Evolutionary conservation across 2,797 vertebrate species (phyloP).

Genomic region (Pangasius mekongensis): DNA sequence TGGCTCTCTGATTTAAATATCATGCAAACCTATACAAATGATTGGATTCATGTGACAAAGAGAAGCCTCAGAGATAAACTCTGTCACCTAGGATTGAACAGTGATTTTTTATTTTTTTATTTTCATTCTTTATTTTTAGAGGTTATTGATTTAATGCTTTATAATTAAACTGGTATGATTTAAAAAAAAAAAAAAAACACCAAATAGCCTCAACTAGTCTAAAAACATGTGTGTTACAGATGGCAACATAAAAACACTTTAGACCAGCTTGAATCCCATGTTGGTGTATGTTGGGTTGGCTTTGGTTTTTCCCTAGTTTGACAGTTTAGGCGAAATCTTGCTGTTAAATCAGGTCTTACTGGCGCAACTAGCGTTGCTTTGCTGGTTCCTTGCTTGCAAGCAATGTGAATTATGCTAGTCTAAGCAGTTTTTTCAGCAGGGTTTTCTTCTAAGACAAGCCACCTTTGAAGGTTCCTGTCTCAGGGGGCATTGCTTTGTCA

Average conservation of each 20-base stretch:
- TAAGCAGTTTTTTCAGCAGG: neutral
- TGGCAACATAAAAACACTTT: neutral
- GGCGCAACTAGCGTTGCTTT: neutral
- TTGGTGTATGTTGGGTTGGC: neutral
- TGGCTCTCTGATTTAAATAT: slow-evolving; percentile 25
- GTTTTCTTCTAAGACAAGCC: neutral
- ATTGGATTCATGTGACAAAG: slow-evolving; percentile 19
- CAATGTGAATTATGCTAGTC: neutral
- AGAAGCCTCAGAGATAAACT: neutral
- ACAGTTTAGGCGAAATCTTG: neutral
- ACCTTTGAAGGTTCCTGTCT: neutral
- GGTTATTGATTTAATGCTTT: neutral
- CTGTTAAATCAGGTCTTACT: neutral
- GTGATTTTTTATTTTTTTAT: neutral
- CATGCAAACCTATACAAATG: slow-evolving; percentile 34
- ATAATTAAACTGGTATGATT: neutral
- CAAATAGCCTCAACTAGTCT: neutral
- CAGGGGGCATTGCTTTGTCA: neutral
- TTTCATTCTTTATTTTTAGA: neutral
- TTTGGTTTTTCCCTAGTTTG: neutral
- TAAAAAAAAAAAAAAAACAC: neutral
- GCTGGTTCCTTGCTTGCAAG: neutral
- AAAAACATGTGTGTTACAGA: neutral
- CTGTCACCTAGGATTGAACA: neutral
- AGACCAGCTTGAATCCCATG: neutral